phyloP scores from a whole-genome alignment of 2,888 invertebrate genomes.

The Ischnura elegans region DNA sequence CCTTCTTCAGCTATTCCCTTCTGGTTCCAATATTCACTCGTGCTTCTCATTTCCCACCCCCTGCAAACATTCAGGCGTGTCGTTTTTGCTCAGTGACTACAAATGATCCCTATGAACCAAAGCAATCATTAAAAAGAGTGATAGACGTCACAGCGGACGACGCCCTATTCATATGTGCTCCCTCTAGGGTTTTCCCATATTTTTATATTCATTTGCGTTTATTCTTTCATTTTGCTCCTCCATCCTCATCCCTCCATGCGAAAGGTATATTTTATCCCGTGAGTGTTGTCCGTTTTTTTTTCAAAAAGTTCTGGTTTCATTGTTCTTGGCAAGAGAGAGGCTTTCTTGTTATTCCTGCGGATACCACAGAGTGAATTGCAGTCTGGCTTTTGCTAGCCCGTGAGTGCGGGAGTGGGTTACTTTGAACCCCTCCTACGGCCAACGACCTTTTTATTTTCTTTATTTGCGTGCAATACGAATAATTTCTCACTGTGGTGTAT shows the following conservation, averaged over 20 bases:
- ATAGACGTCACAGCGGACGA: background rate
- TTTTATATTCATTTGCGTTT: background rate
- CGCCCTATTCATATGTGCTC: constrained; percentile 17
- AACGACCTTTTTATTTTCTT: background rate
- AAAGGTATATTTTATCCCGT: constrained; percentile 11
- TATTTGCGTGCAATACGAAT: background rate
- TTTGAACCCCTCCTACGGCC: too few relatives aligned
- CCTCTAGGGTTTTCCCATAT: background rate
- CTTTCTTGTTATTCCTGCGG: constrained; percentile 15
- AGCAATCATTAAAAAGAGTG: background rate
- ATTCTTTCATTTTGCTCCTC: background rate
- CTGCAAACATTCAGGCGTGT: background rate
- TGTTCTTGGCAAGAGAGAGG: constrained; percentile 4
- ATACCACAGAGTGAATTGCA: background rate
- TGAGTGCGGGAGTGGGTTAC: constrained; percentile 15
- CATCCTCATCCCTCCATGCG: background rate
- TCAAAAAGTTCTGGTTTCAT: constrained; percentile 10
- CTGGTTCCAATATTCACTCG: background rate
- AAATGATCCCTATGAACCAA: background rate
- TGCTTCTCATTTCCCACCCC: background rate
- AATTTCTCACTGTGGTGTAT: background rate
- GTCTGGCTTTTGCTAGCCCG: constrained; percentile 25
- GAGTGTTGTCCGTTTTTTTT: constrained; percentile 11
- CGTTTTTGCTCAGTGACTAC: background rate
- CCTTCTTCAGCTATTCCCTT: background rate